Conservation (phyloP, 2,797 vertebrate genomes). For the Semotilus atromaculatus region DNA sequence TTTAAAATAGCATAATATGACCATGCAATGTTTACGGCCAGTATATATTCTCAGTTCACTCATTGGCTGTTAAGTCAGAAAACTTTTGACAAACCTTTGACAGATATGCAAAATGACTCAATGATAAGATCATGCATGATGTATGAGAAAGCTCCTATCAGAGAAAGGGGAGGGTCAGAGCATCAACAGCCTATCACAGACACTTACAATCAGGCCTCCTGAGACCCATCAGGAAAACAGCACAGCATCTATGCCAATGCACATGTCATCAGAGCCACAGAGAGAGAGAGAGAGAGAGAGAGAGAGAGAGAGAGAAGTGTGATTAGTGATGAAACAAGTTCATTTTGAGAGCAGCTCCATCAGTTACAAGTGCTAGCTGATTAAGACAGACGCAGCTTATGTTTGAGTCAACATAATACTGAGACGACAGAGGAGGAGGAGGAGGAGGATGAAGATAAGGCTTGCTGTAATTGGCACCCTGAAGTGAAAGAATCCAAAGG, state of each 20-base stretch:
- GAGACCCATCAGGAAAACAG: conserved; percentile 30
- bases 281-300: neutral
- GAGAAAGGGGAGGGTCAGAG: neutral
- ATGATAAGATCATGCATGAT: conserved; percentile 22
- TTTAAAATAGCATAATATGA: neutral
- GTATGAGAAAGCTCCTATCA: conserved; percentile 3
- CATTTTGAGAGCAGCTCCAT: conserved; percentile 17
- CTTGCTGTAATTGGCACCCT: neutral
- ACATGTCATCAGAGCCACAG: conserved; percentile 1
- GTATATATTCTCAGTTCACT: neutral
- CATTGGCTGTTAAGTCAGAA: neutral
- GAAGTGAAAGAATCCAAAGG: conserved; percentile 7
- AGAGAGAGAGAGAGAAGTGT: conserved; percentile 1
- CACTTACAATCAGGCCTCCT: conserved; percentile 21
- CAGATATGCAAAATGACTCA: neutral
- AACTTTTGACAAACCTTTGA: neutral
- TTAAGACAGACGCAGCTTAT: conserved; percentile 10
- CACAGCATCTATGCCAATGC: neutral
- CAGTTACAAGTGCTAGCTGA: conserved; percentile 13
- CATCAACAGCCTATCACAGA: conserved; percentile 14
- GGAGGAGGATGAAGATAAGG: neutral
- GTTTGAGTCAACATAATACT: conserved; percentile 6
- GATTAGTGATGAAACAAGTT: conserved; percentile 20
- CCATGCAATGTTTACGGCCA: neutral
- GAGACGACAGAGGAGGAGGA: neutral